phyloP scores from a whole-genome alignment of 2,888 invertebrate species.

The Erannis defoliaria region DNA sequence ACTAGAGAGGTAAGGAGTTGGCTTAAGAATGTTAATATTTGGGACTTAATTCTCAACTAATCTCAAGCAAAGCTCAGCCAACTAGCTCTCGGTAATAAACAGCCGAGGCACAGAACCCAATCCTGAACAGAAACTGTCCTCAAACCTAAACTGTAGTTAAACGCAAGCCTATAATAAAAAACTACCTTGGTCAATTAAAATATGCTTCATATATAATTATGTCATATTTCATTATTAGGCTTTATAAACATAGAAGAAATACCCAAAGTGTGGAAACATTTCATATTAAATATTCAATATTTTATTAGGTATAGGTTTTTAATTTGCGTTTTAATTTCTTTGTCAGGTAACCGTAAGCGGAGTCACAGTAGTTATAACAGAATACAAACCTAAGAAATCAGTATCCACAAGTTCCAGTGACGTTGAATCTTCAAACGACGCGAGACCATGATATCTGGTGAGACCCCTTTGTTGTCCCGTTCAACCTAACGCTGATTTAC shows the following conservation, averaged over 20 bases:
- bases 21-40: not conserved
- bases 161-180: no score
- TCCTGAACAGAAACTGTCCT: no score
- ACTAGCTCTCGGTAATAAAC: no score
- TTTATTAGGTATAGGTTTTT: not conserved
- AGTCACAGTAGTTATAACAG: slow-evolving; percentile 98
- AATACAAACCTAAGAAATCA: slow-evolving; percentile 94
- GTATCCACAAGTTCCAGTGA: slow-evolving; percentile 81
- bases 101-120: no score
- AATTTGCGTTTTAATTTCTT: slow-evolving; percentile 25
- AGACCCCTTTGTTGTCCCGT: not conserved
- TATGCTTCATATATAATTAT: no score
- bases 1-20: slow-evolving; percentile 93
- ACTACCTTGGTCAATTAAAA: no score
- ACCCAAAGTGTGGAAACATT: no score
- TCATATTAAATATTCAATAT: no score
- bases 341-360: slow-evolving; percentile 94
- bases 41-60: not conserved
- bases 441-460: slow-evolving; percentile 71
- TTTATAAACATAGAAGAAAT: no score
- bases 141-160: no score
- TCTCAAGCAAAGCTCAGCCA: not conserved
- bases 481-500: not conserved
- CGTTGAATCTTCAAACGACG: slow-evolving; percentile 82
- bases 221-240: no score